phyloP scores from a whole-genome alignment of 1,140 invertebrate genomes.

The Archivesica marissinica region DNA sequence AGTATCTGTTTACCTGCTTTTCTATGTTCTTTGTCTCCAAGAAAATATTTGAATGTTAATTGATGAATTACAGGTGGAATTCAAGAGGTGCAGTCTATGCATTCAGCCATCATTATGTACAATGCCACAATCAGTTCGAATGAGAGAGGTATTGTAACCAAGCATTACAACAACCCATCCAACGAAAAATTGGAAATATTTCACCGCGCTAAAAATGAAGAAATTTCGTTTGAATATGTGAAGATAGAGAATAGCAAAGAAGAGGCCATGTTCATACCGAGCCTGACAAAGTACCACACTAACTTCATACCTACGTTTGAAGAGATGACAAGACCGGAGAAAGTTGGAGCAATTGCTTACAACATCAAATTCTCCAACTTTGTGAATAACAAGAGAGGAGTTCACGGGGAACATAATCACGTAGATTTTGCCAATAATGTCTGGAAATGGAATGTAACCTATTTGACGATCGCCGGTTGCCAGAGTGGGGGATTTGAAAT shows the following conservation, averaged over 20 bases:
- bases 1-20: too few relatives aligned
- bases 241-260: conserved; percentile 71
- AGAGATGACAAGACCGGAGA: conserved; percentile 82
- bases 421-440: conserved; percentile 84
- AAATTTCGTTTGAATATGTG: conserved; percentile 70
- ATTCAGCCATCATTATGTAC: conserved; percentile 72
- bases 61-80: conserved; percentile 15
- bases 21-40: too few relatives aligned
- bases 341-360: conserved; percentile 82
- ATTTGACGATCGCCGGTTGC: conserved; percentile 94
- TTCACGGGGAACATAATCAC: conserved; percentile 83
- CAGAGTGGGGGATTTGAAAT: conserved; percentile 89
- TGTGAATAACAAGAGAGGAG: conserved; percentile 75
- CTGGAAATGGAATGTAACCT: conserved; percentile 82
- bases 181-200: conserved; percentile 81
- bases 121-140: conserved; percentile 89
- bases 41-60: too few relatives aligned
- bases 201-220: conserved; percentile 78
- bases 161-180: conserved; percentile 91
- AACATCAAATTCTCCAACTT: conserved; percentile 75
- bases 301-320: conserved; percentile 82
- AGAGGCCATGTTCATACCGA: conserved; percentile 81
- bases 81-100: background rate
- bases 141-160: conserved; percentile 90
- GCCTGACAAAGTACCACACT: conserved; percentile 82